Base-by-base conservation (phyloP, 1,140 invertebrate species). In the Nymphalis io region DNA sequence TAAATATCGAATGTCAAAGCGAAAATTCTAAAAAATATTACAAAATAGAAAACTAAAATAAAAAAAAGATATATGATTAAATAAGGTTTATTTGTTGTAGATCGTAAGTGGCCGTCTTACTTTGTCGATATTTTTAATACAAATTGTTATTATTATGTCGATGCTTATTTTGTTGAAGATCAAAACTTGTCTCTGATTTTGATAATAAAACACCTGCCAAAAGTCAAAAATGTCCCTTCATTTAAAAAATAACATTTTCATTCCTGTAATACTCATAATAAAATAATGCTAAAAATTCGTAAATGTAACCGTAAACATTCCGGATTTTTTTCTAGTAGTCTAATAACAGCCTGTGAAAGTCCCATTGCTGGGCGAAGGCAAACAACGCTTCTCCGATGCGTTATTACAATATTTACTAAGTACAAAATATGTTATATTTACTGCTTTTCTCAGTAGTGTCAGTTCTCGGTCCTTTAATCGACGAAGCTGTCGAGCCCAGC, bases 91-190 rank as follows among this genome's bases (percentile, higher is more conserved):
- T 77, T 78, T 78, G 73, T 78, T 78, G 68, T 78, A 73, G 74
- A 57, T 62, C 69, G 69, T 78, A 78, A 81, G 79, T 76, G 69
- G 74, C 76, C 65, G 67, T 73, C 76, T 72, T 75, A 75, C 75
- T 76, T 78, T 75, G 67, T 75, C 69, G 61, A 74, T 78, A 75
- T 74, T 78, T 80, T 78, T 75, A 80, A 76, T 70, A 80, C 71
- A 55, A 74, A 71, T 70, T 74, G 73, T 79, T 78, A 74, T 74
- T 72, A 63, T 68, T 68, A 59, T 72, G 48, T 68, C 61, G 64
- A 72, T 72, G 75, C 72, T 71, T 70, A 73, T 75, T 75, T 76
- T 72, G 74, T 78, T 72, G 48, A 66, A 57, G 70, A 74, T 72
- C 53, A 64, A 64, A 72, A 61, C 61, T 63, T 65, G 58, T 70